These are phyloP conservation scores for Heliconius hortense DNA, from an alignment of 2,888 invertebrate species.

Conservation along the genomic window DNA sequence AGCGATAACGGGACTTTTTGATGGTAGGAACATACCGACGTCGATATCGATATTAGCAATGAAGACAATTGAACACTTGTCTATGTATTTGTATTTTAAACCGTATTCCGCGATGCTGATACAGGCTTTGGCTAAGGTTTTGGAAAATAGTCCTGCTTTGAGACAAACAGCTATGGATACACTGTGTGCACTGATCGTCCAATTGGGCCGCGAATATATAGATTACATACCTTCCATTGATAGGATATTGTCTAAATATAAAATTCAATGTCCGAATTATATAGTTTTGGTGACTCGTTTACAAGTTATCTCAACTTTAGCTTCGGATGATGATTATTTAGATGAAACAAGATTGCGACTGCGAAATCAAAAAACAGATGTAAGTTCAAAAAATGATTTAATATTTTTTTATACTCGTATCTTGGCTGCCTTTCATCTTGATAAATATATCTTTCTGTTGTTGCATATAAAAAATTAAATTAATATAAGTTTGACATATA, in stretches of 20 bases:
- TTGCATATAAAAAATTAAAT: too few species aligned
- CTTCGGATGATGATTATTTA: constrained; percentile 89
- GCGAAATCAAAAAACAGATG: constrained; percentile 87
- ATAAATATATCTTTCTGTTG: too few species aligned
- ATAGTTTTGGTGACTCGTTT: constrained; percentile 90
- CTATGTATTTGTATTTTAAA: constrained; percentile 93
- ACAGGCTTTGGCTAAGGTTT: constrained; percentile 93
- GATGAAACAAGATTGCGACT: constrained; percentile 84
- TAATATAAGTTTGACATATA: too few species aligned
- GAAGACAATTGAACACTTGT: constrained; percentile 94
- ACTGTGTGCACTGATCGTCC: constrained; percentile 91
- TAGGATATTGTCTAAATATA: constrained; percentile 90
- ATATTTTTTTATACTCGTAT: too few species aligned
- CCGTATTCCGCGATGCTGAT: constrained; percentile 96
- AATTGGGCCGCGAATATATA: constrained; percentile 94
- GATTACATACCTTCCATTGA: constrained; percentile 97
- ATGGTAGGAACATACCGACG: constrained; percentile 91
- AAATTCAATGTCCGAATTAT: constrained; percentile 88
- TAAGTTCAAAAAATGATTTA: constrained; percentile 56
- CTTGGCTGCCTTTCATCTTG: too few species aligned
- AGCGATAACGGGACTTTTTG: constrained; percentile 95
- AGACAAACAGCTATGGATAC: constrained; percentile 94
- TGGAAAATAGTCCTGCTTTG: constrained; percentile 90
- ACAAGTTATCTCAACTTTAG: constrained; percentile 87
- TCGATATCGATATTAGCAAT: constrained; percentile 88